phyloP scores from a whole-genome alignment of 1,140 invertebrate genomes.

The Aphis gossypii region DNA sequence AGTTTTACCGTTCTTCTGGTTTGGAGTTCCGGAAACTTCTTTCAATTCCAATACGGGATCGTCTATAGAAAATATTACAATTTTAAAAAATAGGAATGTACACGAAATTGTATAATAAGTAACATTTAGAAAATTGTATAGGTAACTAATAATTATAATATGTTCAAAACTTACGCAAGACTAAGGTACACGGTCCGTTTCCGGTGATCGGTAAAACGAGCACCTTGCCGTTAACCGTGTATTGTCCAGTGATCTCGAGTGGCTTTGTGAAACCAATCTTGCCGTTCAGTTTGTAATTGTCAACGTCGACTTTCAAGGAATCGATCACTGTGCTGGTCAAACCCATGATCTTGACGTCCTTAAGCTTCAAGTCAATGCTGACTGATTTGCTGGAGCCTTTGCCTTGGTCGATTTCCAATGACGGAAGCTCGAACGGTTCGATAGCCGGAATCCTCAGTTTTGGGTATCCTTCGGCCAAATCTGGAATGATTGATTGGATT shows the following conservation, averaged over 20 bases:
- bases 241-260: conserved; percentile 60
- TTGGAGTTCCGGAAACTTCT: conserved; percentile 39
- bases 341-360: conserved; percentile 64
- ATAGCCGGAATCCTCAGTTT: conserved; percentile 62
- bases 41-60: conserved; percentile 62
- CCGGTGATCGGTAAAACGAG: conserved; percentile 62
- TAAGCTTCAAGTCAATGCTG: conserved; percentile 64
- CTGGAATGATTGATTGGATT: conserved; percentile 52
- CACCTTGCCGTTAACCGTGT: conserved; percentile 62
- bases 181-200: conserved; percentile 61
- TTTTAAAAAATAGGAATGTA: not conserved
- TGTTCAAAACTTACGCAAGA: conserved; percentile 61
- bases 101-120: not conserved
- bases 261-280: conserved; percentile 55
- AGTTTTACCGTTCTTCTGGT: conserved; percentile 59
- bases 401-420: conserved; percentile 62
- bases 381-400: conserved; percentile 61
- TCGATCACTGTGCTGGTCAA: conserved; percentile 60
- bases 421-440: conserved; percentile 62
- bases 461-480: conserved; percentile 59
- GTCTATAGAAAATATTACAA: conserved; percentile 63
- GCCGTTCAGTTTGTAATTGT: conserved; percentile 46
- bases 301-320: conserved; percentile 51
- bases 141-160: not conserved
- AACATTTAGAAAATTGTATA: not conserved